Evolutionary conservation across 2,888 invertebrate species (phyloP).

Genomic region (Torymus aiolomorphi): DNA sequence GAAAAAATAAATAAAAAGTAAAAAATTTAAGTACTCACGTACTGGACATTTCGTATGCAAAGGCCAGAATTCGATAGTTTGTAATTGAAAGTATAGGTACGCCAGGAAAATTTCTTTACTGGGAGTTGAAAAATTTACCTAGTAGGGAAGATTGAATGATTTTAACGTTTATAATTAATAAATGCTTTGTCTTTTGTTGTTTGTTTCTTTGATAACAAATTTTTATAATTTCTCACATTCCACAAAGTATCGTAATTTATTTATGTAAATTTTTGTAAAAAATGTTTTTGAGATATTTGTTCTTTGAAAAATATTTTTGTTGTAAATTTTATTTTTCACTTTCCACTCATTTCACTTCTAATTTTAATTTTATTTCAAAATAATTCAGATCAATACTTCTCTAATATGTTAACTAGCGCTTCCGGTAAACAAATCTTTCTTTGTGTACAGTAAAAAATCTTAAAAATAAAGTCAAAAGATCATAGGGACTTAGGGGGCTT

Average conservation of each 20-base stretch:
- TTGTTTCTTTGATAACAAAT: no score
- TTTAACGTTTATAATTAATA: no score
- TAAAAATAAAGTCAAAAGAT: constrained; percentile 42
- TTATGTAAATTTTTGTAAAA: no score
- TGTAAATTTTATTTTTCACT: not conserved
- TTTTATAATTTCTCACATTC: no score
- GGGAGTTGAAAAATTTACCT: constrained; percentile 1
- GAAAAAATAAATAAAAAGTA: not conserved
- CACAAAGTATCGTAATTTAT: no score
- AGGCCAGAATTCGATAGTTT: constrained; percentile 21
- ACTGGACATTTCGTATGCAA: constrained; percentile 27
- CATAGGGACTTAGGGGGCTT: constrained; percentile 67
- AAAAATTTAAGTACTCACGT: constrained; percentile 8
- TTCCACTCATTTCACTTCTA: not conserved
- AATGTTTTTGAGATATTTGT: no score
- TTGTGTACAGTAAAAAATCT: constrained; percentile 28
- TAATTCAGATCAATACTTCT: not conserved
- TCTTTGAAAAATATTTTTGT: no score
- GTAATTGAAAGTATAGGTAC: constrained; percentile 8
- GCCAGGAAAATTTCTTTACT: constrained; percentile 28
- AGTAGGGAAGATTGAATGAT: constrained; percentile 6
- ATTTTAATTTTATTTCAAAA: not conserved
- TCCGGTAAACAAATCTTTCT: constrained; percentile 33
- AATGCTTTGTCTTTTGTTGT: no score
- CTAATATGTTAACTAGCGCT: constrained; percentile 21